Evolutionary conservation across 2,797 vertebrate genomes (phyloP).

Genomic region (Oreortyx pictus): DNA sequence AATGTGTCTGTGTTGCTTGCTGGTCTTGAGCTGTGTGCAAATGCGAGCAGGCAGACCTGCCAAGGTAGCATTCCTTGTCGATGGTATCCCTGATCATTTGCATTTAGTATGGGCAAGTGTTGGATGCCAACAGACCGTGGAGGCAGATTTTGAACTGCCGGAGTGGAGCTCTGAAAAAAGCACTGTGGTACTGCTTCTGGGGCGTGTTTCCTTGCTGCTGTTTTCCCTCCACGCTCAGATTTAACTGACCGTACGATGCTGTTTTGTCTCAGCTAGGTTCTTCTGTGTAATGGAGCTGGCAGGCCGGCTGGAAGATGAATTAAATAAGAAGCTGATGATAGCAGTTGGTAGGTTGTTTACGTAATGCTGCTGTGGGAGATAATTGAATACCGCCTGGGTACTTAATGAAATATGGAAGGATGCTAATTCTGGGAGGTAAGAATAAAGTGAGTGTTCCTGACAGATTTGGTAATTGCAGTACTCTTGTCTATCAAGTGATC

Average conservation of each 20-base stretch:
- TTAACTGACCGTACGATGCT: neutral
- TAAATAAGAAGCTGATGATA: neutral
- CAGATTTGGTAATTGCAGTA: neutral
- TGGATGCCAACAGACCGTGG: neutral
- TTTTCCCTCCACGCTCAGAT: accelerated
- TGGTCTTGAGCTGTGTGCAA: neutral
- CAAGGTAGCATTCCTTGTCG: neutral
- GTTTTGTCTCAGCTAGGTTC: neutral
- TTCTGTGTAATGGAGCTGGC: neutral
- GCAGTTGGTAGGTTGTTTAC: neutral
- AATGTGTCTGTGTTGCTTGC: neutral
- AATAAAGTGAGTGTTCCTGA: neutral
- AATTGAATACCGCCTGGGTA: neutral
- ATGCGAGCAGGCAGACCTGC: neutral
- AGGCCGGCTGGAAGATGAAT: neutral
- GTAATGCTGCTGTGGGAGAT: neutral
- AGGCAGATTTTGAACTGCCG: neutral
- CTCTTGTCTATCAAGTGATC: neutral
- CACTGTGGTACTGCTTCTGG: neutral
- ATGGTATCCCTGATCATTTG: neutral
- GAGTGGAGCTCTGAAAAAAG: neutral
- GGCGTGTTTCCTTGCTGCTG: neutral
- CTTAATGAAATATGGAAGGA: neutral
- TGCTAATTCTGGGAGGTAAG: conserved; percentile 2
- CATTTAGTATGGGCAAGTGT: neutral